These are phyloP conservation scores for Coregonus sp. DNA, from an alignment of 2,797 vertebrate species.

Conservation along the genomic window DNA sequence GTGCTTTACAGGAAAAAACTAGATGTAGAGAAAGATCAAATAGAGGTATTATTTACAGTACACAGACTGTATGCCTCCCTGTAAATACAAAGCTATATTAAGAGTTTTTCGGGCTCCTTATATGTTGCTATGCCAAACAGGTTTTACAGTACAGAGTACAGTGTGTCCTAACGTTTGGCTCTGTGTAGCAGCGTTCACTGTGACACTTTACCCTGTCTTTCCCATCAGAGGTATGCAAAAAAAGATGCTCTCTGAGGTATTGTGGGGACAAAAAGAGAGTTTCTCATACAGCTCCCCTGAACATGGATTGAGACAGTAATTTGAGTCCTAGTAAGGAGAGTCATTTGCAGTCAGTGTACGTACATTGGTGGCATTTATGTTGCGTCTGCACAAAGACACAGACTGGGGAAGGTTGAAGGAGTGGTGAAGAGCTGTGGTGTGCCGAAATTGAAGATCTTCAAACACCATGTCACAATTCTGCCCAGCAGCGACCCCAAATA, in stretches of 20 bases:
- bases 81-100: neutral
- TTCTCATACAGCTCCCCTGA: neutral
- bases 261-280: neutral
- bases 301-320: neutral
- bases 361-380: neutral
- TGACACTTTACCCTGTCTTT: neutral
- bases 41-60: neutral
- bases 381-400: neutral
- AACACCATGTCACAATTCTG: neutral
- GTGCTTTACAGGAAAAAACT: too few relatives aligned
- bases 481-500: neutral
- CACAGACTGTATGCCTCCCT: neutral
- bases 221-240: neutral
- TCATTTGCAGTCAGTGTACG: neutral
- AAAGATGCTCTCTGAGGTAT: neutral
- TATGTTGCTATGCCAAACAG: conserved; percentile 1
- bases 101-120: neutral
- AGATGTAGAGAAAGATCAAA: too few relatives aligned
- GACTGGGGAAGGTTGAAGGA: too few relatives aligned
- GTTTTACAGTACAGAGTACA: conserved; percentile 4
- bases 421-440: neutral
- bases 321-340: neutral
- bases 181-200: neutral
- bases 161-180: neutral
- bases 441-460: neutral